These are phyloP conservation scores for Tachina fera DNA, from an alignment of 2,888 invertebrate genomes.

Conservation along the genomic window DNA sequence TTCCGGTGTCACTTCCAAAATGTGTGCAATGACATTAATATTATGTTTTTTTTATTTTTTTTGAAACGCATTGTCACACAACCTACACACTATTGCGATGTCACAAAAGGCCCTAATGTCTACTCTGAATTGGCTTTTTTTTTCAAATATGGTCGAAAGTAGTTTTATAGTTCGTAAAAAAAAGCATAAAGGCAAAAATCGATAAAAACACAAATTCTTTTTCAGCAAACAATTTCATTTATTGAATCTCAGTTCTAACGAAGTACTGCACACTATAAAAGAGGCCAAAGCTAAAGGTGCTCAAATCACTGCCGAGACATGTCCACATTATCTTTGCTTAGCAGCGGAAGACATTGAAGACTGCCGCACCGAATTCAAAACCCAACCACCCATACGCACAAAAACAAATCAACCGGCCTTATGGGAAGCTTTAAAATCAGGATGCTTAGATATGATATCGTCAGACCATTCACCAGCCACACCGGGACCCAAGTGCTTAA, in stretches of 20 bases:
- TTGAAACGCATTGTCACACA: too few species aligned
- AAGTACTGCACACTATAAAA: constrained; percentile 85
- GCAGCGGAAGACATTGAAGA: constrained; percentile 86
- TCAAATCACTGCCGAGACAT: constrained; percentile 88
- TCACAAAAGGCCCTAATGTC: too few species aligned
- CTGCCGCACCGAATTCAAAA: constrained; percentile 88
- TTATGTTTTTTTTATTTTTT: too few species aligned
- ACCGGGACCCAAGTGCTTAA: constrained; percentile 85
- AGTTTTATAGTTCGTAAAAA: too few species aligned
- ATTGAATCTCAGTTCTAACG: constrained; percentile 87
- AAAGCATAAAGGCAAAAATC: too few species aligned
- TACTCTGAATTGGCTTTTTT: too few species aligned
- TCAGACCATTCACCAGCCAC: constrained; percentile 89
- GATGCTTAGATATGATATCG: constrained; percentile 86
- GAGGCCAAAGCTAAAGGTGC: constrained; percentile 83
- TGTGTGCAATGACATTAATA: too few species aligned
- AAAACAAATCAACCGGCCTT: constrained; percentile 86
- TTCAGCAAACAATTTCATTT: constrained; percentile 86
- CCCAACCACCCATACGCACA: constrained; percentile 88
- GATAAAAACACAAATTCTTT: background rate
- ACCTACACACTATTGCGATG: too few species aligned
- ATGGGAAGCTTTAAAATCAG: constrained; percentile 86
- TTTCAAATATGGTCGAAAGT: too few species aligned
- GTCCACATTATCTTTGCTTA: constrained; percentile 88
- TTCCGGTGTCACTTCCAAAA: too few species aligned